Base-by-base conservation (phyloP, 1,140 invertebrate species). In the Drosophila biarmipes region DNA sequence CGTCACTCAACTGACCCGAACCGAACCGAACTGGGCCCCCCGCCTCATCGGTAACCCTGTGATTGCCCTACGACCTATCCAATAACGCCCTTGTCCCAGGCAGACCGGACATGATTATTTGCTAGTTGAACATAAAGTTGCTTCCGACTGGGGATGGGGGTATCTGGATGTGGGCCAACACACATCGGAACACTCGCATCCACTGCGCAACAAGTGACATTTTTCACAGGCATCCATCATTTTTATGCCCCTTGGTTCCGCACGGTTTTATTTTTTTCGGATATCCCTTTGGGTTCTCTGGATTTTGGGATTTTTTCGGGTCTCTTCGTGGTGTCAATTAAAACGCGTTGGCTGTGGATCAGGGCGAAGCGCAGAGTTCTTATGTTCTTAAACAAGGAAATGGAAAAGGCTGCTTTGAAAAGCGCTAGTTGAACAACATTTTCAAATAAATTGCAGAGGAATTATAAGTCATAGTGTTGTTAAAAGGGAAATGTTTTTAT, bases 81-180 rank as follows among this genome's bases (percentile, higher is more conserved):
- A 69, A 55, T 56, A 69, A 56, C 49, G 34, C 38, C 48, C 66
- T 35, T 53, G 63, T 69, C 49, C 64, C 52, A 52, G 15, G 12
- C 64, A 53, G 61, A 55, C 73, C 72, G 84, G 84, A 89, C 79
- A 89, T 89, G 84, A 89, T 89, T 89, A 89, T 89, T 89, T 89
- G 84, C 84, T 89, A 80, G 84, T 89, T 87, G 85, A 89, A 89
- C 84, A 89, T 89, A 80, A 89, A 89, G 75, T 82, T 79, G 59
- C 55, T 57, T 57, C 61, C 38, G 27, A 24, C 24, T 42, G 29
- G 15, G 34, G 6, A 6, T 17, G 24, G n/a, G 14, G 38, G 21
- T 14, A 6, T 8, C 45, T 49, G 37, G 27, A 27, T 0, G 40
- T 43, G 12, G 27, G 19, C 38, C 57, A 27, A 15, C 43, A 38